phyloP scores from a whole-genome alignment of 2,797 vertebrate genomes.

The Trichosurus vulpecula region DNA sequence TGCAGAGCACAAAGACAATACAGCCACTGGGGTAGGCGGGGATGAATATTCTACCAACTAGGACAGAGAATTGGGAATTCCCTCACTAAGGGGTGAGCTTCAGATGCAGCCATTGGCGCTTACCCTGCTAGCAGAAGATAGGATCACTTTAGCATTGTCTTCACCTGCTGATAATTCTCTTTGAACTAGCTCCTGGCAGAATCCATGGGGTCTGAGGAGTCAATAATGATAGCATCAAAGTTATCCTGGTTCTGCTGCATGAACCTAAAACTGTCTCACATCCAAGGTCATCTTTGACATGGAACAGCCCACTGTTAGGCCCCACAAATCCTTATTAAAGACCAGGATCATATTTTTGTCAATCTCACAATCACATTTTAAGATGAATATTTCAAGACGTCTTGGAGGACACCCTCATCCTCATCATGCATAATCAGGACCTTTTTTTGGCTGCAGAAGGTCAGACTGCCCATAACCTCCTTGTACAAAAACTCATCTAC shows the following conservation, averaged over 20 bases:
- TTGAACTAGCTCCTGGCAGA: constrained; percentile 97
- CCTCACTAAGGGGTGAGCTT: constrained; percentile 87
- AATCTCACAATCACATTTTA: constrained; percentile 91
- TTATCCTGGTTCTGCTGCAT: constrained; percentile 99
- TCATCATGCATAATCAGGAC: constrained; percentile 97
- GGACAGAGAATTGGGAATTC: constrained; percentile 88
- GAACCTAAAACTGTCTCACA: constrained; percentile 97
- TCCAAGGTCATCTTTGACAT: constrained; percentile 95
- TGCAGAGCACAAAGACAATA: constrained; percentile 99
- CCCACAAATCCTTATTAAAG: constrained; percentile 94
- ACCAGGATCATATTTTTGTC: constrained; percentile 99
- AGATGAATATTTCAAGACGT: constrained; percentile 93
- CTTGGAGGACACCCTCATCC: constrained; percentile 94
- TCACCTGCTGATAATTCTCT: constrained; percentile 97
- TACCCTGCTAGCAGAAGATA: constrained; percentile 98
- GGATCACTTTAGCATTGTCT: constrained; percentile 92
- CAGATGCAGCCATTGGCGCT: constrained; percentile 98
- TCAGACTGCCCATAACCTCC: constrained; percentile 97
- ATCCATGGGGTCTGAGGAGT: constrained; percentile 98
- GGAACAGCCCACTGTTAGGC: constrained; percentile 94
- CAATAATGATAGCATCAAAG: constrained; percentile 97
- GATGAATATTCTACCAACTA: constrained; percentile 92
- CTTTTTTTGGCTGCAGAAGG: constrained; percentile 94
- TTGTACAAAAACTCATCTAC: constrained; percentile 96
- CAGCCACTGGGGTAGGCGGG: constrained; percentile 97